Conservation (phyloP, 2,797 vertebrate species). For the Aeoliscus strigatus region DNA sequence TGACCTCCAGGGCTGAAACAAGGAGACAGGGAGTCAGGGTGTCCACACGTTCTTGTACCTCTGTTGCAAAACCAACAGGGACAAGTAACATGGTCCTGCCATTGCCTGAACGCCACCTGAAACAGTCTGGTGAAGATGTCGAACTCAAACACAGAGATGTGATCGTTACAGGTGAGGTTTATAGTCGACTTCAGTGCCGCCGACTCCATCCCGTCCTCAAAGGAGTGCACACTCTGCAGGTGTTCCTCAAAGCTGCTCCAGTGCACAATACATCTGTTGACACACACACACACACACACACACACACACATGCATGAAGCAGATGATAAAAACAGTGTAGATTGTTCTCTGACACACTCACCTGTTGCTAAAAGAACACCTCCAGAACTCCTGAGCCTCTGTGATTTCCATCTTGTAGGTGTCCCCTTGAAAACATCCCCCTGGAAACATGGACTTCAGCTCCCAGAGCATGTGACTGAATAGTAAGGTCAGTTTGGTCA, state of each 20-base stretch:
- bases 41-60: too few relatives aligned
- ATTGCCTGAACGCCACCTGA: conserved; percentile 87
- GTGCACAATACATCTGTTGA: too few relatives aligned
- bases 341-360: conserved; percentile 67
- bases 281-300: too few relatives aligned
- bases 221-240: too few relatives aligned
- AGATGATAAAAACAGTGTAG: too few relatives aligned
- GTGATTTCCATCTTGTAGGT: conserved; percentile 98
- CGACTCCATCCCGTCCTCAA: conserved; percentile 94
- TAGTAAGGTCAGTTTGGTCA: conserved; percentile 95
- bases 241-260: too few relatives aligned
- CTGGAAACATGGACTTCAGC: conserved; percentile 96
- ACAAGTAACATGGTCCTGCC: too few relatives aligned
- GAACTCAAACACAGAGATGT: conserved; percentile 98
- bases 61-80: too few relatives aligned
- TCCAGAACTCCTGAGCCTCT: conserved; percentile 97
- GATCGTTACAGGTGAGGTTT: conserved; percentile 97
- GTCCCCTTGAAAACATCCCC: conserved; percentile 94
- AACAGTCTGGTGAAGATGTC: conserved; percentile 98
- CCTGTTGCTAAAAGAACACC: conserved; percentile 95
- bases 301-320: too few relatives aligned
- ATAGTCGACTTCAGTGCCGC: conserved; percentile 99
- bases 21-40: too few relatives aligned
- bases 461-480: conserved; percentile 99
- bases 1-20: conserved; percentile 91